phyloP scores from a whole-genome alignment of 2,113 vertebrate genomes.

The Saimiri boliviensis region DNA sequence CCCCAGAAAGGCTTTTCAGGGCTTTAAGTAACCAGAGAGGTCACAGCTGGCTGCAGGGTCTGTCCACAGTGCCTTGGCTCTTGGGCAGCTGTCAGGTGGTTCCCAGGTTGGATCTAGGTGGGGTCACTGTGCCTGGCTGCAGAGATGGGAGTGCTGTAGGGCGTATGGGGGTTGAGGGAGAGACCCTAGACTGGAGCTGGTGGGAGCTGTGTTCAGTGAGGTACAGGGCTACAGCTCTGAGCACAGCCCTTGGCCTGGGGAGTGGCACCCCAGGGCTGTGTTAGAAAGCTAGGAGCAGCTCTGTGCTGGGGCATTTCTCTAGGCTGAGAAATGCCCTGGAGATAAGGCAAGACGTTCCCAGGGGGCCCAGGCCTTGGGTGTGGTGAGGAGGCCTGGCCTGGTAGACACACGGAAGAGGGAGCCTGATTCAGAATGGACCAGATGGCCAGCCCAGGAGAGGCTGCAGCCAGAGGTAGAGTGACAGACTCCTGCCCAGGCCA shows the following conservation, averaged over 20 bases:
- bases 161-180: neutral
- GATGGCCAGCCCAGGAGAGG: neutral
- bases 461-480: neutral
- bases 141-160: neutral
- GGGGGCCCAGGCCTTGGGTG: neutral
- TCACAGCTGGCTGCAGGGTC: neutral
- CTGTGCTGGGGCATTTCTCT: neutral
- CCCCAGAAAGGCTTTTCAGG: neutral
- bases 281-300: neutral
- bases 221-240: neutral
- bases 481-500: neutral
- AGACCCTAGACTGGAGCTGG: neutral
- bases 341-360: neutral
- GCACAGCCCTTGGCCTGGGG: neutral
- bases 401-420: neutral
- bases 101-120: neutral
- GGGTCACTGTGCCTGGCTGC: neutral
- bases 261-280: neutral
- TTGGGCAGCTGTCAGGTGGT: neutral
- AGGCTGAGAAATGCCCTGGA: neutral
- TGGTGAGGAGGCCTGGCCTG: neutral
- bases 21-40: neutral
- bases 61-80: neutral
- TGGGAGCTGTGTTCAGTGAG: neutral
- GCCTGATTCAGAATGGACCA: neutral